Base-by-base conservation (phyloP, 1,140 invertebrate genomes). In the Drosophila simulans region DNA sequence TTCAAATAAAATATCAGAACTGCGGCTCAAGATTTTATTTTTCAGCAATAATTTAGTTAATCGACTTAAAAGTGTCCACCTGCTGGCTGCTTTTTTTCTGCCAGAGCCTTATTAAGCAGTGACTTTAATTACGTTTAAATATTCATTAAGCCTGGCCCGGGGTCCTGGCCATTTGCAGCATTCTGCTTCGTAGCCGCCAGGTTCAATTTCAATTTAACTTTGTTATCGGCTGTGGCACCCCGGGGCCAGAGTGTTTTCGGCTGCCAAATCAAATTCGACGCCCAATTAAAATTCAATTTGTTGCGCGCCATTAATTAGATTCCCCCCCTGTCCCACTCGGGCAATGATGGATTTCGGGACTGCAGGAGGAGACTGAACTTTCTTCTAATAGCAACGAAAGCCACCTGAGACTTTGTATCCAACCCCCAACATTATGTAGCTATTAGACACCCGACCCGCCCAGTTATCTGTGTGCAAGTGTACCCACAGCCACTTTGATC, bases 271-370 rank as follows among this genome's bases (percentile, higher is more conserved):
- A 90, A 88, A 84, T 90, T 88, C 85, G 80, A 74, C 76, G 84
- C 82, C 81, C 86, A 90, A 86, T 90, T 90, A 90, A 88, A 88
- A 88, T 88, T 88, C 83, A 88, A 88, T 88, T 88, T 88, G 83
- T 73, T 72, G 71, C 66, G 75, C 83, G 84, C 63, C 83, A 83
- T 88, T 88, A 88, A 88, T 88, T 88, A 88, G 83, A 88, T 88
- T 88, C 71, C 22, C 13, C 27, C 3, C 8, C 35, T 12, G 22
- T 8, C 37, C 13, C 10, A 37, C 2, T 22, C 20, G 3, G 20
- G 20, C 20, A 27, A 39, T 52, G 22, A 39, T 13, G 42, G 40
- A 15, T 49, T 31, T 15, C 25, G 48, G 48, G 66, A 43, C 11
- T 31, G 45, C 52, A 35, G 20, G 42, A 51, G 45, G 35, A 51